Percentiles rank a stretch among this genome's conserved stretches.
phyloP scores from a whole-genome alignment of 2,797 vertebrate species.

The Mallotus villosus region DNA sequence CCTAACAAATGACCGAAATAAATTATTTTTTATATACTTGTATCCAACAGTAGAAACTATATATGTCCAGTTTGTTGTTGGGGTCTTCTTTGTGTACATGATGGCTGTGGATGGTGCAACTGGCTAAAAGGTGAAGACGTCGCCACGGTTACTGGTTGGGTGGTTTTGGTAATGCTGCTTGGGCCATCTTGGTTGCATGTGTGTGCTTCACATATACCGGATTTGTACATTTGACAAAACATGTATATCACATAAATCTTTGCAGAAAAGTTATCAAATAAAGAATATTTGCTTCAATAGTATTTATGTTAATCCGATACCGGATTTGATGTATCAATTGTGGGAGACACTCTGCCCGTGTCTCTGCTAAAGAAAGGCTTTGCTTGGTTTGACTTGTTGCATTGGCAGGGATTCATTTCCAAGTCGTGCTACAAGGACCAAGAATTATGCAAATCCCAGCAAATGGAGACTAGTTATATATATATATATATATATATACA shows the following conservation, averaged over 20 bases:
- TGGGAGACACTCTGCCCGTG: too few species aligned
- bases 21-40: not conserved
- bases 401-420: not conserved
- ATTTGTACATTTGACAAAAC: slow-evolving; percentile 33
- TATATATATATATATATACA: not conserved
- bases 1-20: not conserved
- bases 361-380: too few species aligned
- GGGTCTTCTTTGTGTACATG: not conserved
- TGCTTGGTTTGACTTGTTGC: too few species aligned
- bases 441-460: not conserved
- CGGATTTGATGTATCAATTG: too few species aligned
- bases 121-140: not conserved
- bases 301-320: too few species aligned
- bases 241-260: slow-evolving; percentile 33
- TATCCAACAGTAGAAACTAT: not conserved
- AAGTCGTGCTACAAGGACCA: not conserved
- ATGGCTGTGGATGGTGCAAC: not conserved
- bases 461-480: not conserved
- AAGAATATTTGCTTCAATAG: slow-evolving; percentile 53
- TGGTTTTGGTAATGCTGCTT: slow-evolving; percentile 9
- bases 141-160: not conserved
- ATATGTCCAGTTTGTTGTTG: not conserved
- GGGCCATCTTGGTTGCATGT: slow-evolving; percentile 30
- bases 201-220: slow-evolving; percentile 16
- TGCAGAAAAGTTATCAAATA: slow-evolving; percentile 51